Evolutionary conservation across 1,140 invertebrate genomes (phyloP), one percentile per base, ranked within the genome.

Genomic region (Acyrthosiphon pisum): DNA sequence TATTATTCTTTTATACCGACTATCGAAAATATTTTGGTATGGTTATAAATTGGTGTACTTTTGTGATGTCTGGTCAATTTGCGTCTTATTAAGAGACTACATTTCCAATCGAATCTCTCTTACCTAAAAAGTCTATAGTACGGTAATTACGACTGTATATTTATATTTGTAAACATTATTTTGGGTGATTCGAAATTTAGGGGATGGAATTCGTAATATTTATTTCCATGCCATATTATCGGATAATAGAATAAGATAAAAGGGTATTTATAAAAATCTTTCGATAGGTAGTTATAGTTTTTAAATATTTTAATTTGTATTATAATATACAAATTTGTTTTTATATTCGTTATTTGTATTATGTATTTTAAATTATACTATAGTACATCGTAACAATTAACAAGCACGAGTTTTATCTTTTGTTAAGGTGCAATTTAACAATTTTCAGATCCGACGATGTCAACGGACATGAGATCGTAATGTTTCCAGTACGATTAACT

Each of bases 401-500:
- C 4, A 37, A 23, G 8, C 22, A 41, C 35, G 50, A 53, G 3
- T 83, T 41, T 41, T 35, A 83, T 83, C 35, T 46, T 46, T n/a
- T 30, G 30, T 46, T 76, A 18, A 76, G 1, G 20, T 46, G 44
- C 2, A 50, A 50, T 50, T 18, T 18, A 44, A 87, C 14, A 46
- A 37, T 46, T 87, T 46, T 87, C 6, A 48, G 26, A 87, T 87
- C 26, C 41, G 14, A 30, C 26, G 6, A 87, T 30, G 41, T 46
- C 41, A 46, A 23, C 44, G 46, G 7, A 23, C 22, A 89, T 23
- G 20, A 22, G n/a, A 37, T n/a, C 30, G 46, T 35, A 53, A 53
- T 50, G n/a, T n/a, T 89, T 89, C 48, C 87, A 53, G 87, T 53
- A 50, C 48, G 87, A 50, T 50, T 89, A 53, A 53, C 87, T 53